These are phyloP conservation scores for Megathymus violae DNA, from an alignment of 1,140 invertebrate genomes.

Conservation along the genomic window DNA sequence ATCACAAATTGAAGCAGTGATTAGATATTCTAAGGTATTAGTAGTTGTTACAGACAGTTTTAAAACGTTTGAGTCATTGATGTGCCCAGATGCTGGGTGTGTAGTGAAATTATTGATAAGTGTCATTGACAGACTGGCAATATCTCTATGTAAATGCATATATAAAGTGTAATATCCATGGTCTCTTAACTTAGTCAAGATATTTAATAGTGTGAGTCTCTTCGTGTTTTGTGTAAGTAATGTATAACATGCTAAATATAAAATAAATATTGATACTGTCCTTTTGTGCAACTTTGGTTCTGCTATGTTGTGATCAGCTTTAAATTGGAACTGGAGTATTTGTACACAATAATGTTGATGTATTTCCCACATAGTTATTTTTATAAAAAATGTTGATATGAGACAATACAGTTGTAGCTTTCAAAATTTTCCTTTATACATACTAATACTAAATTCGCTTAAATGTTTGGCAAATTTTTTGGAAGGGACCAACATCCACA, in stretches of 20 bases:
- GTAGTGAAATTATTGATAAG: slow-evolving; percentile 82
- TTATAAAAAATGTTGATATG: slow-evolving; percentile 79
- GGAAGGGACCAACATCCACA: slow-evolving; percentile 80
- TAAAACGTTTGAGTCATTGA: slow-evolving; percentile 80
- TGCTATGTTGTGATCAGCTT: slow-evolving; percentile 82
- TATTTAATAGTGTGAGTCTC: slow-evolving; percentile 83
- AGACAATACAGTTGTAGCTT: slow-evolving; percentile 81
- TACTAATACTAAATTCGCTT: slow-evolving; percentile 58
- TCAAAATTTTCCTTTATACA: slow-evolving; percentile 69
- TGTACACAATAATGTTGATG: slow-evolving; percentile 73
- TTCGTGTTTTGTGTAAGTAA: slow-evolving; percentile 75
- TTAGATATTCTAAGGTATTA: slow-evolving; percentile 83
- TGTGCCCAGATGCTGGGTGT: slow-evolving; percentile 75
- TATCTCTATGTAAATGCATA: slow-evolving; percentile 81
- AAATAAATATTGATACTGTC: slow-evolving; percentile 75
- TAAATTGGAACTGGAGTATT: slow-evolving; percentile 80
- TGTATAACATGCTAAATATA: slow-evolving; percentile 74
- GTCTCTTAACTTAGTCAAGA: slow-evolving; percentile 82
- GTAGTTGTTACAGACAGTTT: slow-evolving; percentile 81
- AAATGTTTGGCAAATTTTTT: slow-evolving; percentile 73
- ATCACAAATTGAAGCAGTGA: slow-evolving; percentile 82
- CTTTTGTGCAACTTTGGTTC: slow-evolving; percentile 80
- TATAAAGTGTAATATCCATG: slow-evolving; percentile 79
- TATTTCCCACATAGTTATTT: slow-evolving; percentile 81
- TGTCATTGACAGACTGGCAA: slow-evolving; percentile 82